A percentile compares a stretch with the other conserved stretches of the same genome.
phyloP scores from a whole-genome alignment of 2,888 invertebrate genomes.

The Timema cristinae region DNA sequence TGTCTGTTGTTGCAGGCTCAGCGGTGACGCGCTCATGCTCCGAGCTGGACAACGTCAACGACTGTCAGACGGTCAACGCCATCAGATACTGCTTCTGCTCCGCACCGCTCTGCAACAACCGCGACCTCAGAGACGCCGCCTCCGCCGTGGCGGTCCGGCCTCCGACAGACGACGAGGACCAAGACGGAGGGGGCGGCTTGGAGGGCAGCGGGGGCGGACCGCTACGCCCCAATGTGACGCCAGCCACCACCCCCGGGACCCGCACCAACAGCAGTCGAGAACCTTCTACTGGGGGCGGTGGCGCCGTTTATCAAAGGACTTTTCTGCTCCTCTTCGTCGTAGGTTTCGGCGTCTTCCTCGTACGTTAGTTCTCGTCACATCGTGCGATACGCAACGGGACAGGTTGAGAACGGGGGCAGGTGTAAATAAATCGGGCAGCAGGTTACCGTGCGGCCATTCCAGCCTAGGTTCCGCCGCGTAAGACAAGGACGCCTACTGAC shows the following conservation, averaged over 20 bases:
- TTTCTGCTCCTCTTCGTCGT: too few relatives aligned
- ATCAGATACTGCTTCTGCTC: constrained; percentile 44
- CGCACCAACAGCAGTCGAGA: not conserved
- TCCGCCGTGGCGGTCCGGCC: not conserved
- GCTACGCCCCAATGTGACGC: not conserved
- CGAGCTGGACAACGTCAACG: constrained; percentile 32
- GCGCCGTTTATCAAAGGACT: too few relatives aligned
- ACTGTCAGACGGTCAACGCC: constrained; percentile 41
- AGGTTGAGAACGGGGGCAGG: too few relatives aligned
- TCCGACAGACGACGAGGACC: constrained; percentile 18
- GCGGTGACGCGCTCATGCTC: constrained; percentile 38
- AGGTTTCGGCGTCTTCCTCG: too few relatives aligned
- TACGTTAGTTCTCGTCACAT: too few relatives aligned
- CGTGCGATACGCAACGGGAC: too few relatives aligned
- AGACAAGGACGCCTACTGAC: too few relatives aligned
- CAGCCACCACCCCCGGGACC: not conserved
- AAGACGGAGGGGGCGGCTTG: not conserved
- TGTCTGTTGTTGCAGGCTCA: constrained; percentile 12
- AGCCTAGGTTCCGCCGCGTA: too few relatives aligned
- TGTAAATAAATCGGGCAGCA: too few relatives aligned
- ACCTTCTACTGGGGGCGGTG: too few relatives aligned
- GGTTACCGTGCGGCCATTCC: too few relatives aligned
- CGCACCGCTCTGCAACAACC: constrained; percentile 41
- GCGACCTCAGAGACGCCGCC: not conserved
- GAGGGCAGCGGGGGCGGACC: constrained; percentile 15